Evolutionary conservation across 2,797 vertebrate species (phyloP).

Genomic region (Lepilemur septentrionalis): DNA sequence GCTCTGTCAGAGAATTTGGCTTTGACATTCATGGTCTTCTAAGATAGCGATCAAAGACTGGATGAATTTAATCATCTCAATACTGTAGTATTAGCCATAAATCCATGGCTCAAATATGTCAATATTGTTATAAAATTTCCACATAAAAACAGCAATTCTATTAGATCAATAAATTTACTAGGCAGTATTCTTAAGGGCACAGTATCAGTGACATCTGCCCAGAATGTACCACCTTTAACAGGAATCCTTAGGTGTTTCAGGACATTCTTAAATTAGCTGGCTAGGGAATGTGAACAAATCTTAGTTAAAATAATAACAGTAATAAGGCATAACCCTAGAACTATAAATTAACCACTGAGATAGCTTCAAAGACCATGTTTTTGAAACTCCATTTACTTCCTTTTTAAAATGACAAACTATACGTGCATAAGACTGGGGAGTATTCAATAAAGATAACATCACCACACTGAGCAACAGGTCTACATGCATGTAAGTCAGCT

Average conservation of each 20-base stretch:
- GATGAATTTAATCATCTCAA: conserved; percentile 12
- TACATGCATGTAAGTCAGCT: neutral
- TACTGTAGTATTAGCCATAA: conserved; percentile 33
- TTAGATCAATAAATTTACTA: neutral
- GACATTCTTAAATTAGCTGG: neutral
- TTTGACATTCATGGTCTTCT: neutral
- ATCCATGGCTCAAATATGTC: neutral
- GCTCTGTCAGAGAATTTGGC: conserved; percentile 29
- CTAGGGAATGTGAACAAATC: neutral
- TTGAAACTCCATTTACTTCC: neutral
- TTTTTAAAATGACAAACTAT: neutral
- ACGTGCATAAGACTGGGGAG: neutral
- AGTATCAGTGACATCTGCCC: neutral
- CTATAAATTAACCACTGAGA: neutral
- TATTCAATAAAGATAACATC: neutral
- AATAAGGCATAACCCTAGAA: neutral
- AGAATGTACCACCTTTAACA: conserved; percentile 25
- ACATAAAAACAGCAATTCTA: neutral
- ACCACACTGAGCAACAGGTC: neutral
- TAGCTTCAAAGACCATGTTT: neutral
- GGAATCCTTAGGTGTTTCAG: neutral
- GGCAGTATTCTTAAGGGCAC: neutral
- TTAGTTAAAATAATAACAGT: neutral
- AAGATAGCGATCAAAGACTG: neutral
- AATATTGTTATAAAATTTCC: neutral